A percentile compares a stretch with the other conserved stretches of the same genome.
Evolutionary conservation across 2,113 vertebrate genomes (phyloP).

Genomic region (Atractosteus spatula): DNA sequence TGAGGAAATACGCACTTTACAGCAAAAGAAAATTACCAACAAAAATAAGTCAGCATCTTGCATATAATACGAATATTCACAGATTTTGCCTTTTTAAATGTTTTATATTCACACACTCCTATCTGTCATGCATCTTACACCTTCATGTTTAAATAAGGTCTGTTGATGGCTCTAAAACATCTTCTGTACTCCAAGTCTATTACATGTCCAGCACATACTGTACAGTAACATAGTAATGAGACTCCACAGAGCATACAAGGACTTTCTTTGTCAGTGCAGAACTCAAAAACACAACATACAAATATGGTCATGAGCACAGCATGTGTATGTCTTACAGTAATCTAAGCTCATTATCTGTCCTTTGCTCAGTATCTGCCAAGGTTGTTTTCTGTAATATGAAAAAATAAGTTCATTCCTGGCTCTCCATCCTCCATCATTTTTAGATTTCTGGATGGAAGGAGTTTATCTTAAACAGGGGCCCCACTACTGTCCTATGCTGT

Average conservation of each 20-base stretch:
- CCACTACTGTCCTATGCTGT: no score
- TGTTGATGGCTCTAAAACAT: slow-evolving; percentile 20
- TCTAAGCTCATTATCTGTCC: slow-evolving; percentile 29
- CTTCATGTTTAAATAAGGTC: slow-evolving; percentile 17
- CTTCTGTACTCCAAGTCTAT: background rate
- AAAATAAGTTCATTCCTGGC: slow-evolving; percentile 27
- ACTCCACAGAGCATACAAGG: slow-evolving; percentile 38
- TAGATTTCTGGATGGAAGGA: no score
- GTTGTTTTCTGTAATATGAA: slow-evolving; percentile 30
- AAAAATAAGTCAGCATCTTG: background rate
- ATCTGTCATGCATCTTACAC: slow-evolving; percentile 22
- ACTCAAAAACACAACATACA: slow-evolving; percentile 39
- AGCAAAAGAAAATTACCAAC: no score
- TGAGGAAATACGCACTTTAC: no score
- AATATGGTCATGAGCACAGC: slow-evolving; percentile 35
- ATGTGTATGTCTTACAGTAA: slow-evolving; percentile 41
- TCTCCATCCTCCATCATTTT: no score
- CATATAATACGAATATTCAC: slow-evolving; percentile 21
- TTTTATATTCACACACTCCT: slow-evolving; percentile 15
- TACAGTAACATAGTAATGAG: slow-evolving; percentile 28
- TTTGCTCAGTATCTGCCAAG: slow-evolving; percentile 14
- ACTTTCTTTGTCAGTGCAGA: slow-evolving; percentile 44
- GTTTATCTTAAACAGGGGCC: no score
- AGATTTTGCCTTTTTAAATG: background rate
- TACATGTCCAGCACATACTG: slow-evolving; percentile 13